phyloP scores from a whole-genome alignment of 2,888 invertebrate genomes.

The Eristalis intricaria region DNA sequence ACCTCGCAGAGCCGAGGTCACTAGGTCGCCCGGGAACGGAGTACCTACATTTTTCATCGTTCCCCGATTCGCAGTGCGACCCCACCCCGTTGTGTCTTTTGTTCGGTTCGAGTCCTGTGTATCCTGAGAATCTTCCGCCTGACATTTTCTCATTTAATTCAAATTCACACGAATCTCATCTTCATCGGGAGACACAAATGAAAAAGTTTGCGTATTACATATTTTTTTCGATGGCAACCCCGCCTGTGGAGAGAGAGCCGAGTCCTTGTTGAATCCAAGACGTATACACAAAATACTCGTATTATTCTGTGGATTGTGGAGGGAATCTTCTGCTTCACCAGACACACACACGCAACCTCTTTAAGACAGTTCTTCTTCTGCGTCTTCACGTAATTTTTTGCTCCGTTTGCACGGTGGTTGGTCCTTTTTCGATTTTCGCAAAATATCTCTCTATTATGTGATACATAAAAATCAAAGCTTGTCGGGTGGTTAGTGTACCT shows the following conservation, averaged over 20 bases:
- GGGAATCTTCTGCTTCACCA: conserved; percentile 37
- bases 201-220: neutral
- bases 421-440: conserved; percentile 38
- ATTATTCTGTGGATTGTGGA: conserved; percentile 59
- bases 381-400: neutral
- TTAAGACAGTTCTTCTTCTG: conserved; percentile 11
- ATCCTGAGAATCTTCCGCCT: neutral
- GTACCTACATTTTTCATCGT: conserved; percentile 26
- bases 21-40: conserved; percentile 80
- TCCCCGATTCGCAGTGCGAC: conserved; percentile 30
- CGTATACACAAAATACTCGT: conserved; percentile 56
- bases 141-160: conserved; percentile 20
- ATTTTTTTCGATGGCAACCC: conserved; percentile 37
- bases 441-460: conserved; percentile 57
- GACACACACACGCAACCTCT: conserved; percentile 18
- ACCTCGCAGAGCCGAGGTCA: conserved; percentile 77
- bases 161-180: neutral
- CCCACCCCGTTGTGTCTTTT: conserved; percentile 51
- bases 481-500: conserved; percentile 49
- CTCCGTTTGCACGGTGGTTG: neutral
- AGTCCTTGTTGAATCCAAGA: conserved; percentile 43
- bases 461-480: conserved; percentile 72
- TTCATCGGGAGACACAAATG: neutral
- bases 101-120: neutral
- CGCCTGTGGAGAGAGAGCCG: conserved; percentile 36